phyloP scores from a whole-genome alignment of 2,113 vertebrate genomes.

The Cynopterus brachyotis region DNA sequence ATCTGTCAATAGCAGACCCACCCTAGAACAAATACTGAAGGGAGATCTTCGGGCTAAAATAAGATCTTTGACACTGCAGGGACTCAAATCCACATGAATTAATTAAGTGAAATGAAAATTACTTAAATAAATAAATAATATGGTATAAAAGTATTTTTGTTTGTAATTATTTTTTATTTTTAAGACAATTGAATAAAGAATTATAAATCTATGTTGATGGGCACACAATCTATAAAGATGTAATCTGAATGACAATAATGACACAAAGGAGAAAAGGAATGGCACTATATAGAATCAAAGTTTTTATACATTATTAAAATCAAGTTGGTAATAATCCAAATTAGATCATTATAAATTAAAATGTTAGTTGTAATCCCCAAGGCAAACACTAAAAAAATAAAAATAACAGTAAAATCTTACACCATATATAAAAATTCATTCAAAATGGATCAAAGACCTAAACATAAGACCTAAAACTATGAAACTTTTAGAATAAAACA shows the following conservation, averaged over 20 bases:
- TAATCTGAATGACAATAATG: neutral
- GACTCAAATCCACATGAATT: neutral
- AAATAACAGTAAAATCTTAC: conserved; percentile 22
- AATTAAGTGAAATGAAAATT: neutral
- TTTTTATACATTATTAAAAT: conserved; percentile 19
- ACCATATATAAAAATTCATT: conserved; percentile 5
- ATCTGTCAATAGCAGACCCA: neutral
- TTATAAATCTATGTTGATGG: neutral
- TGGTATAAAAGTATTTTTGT: neutral
- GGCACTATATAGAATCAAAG: neutral
- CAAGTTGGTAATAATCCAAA: neutral
- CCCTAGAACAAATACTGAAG: neutral
- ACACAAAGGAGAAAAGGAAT: neutral
- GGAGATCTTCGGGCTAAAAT: neutral
- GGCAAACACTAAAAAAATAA: neutral
- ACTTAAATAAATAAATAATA: neutral
- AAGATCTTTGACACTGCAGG: neutral
- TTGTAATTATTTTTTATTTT: conserved; percentile 17
- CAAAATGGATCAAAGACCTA: neutral
- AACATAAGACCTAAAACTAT: neutral
- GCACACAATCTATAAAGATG: neutral
- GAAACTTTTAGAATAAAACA: neutral
- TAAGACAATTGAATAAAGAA: neutral
- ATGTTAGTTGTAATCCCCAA: neutral
- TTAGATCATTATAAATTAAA: neutral